These are phyloP conservation scores for Bothrops jararaca DNA, from an alignment of 2,113 vertebrate species.

Conservation along the genomic window DNA sequence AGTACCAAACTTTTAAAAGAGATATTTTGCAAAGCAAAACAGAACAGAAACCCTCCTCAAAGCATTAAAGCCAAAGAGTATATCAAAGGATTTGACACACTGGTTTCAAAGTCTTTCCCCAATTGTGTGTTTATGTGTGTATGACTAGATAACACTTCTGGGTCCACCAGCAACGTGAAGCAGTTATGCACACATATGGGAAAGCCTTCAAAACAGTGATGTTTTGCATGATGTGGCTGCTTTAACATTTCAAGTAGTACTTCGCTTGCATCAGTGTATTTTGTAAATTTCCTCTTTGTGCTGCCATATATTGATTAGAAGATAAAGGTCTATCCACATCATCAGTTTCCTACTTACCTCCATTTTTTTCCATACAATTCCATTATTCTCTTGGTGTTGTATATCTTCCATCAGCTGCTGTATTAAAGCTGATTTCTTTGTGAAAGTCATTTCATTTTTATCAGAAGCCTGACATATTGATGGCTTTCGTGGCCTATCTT, in stretches of 20 bases:
- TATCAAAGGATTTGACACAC: neutral
- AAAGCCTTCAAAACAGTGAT: neutral
- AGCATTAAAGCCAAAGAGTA: neutral
- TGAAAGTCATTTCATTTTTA: slow-evolving; percentile 62
- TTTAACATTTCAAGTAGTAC: neutral
- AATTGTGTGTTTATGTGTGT: neutral
- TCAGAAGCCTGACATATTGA: slow-evolving; percentile 44
- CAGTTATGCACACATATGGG: neutral
- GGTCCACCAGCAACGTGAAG: neutral
- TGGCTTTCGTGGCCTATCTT: slow-evolving; percentile 57
- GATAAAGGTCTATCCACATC: neutral
- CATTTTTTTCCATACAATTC: slow-evolving; percentile 87
- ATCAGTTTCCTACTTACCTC: slow-evolving; percentile 76
- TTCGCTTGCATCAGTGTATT: neutral
- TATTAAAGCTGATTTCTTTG: slow-evolving; percentile 77
- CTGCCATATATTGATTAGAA: neutral
- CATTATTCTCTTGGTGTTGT: slow-evolving; percentile 84
- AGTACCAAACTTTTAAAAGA: neutral
- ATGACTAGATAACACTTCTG: neutral
- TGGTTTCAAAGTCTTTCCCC: neutral
- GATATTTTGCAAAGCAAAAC: neutral
- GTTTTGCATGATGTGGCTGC: neutral
- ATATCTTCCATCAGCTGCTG: slow-evolving; percentile 88
- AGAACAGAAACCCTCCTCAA: neutral
- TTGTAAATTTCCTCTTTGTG: neutral